Evolutionary conservation across 2,113 vertebrate genomes (phyloP), one percentile per base, ranked within the genome.

Genomic region (Seriola aureovittata): DNA sequence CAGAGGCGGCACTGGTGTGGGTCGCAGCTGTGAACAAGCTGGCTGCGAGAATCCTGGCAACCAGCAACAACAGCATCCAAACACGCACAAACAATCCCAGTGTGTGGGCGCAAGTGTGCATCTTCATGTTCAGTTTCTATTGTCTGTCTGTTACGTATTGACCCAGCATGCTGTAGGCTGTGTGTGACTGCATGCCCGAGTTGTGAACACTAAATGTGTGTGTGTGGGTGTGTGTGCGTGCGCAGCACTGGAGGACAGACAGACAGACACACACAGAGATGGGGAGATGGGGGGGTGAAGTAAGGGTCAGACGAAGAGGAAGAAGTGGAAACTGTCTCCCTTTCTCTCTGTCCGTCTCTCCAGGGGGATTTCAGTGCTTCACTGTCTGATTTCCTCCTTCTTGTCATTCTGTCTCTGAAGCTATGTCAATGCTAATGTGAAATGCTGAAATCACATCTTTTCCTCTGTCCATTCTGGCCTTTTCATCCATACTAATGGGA

Each of bases 1-100:
- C 67, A 23, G 79, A 79, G 63, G 46, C 50, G 5, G 42, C 57
- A 2, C 73, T 73, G 66, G 38, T 63, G 42, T 76, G 67, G 71
- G 74, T 79, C 77, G 5, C 87, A 89, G 85, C 82, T 84, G 82
- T 68, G 78, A 82, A 88, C 50, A 46, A 77, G 76, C 38, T 76
- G 65, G 75, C 79, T 32, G 50, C 71, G 10, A 73, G 70, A 68
- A 85, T 82, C 16, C 71, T 88, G 78, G 80, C 87, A 91, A 85
- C 85, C 65, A 29, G 44, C 5, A 75, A 78, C 71, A 48, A 78
- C 69, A 69, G 68, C 82, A 38, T 81, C 82, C 58, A 81, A 81
- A 87, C 70, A 68, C 29, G 52, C 62, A 82, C 75, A 67, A 84
- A 82, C 50, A 76, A 25, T 42, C 52, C 25, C 25, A 23, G 64